These are phyloP conservation scores for Tolmerus cingulatus DNA, from an alignment of 2,888 invertebrate genomes.

Conservation along the genomic window DNA sequence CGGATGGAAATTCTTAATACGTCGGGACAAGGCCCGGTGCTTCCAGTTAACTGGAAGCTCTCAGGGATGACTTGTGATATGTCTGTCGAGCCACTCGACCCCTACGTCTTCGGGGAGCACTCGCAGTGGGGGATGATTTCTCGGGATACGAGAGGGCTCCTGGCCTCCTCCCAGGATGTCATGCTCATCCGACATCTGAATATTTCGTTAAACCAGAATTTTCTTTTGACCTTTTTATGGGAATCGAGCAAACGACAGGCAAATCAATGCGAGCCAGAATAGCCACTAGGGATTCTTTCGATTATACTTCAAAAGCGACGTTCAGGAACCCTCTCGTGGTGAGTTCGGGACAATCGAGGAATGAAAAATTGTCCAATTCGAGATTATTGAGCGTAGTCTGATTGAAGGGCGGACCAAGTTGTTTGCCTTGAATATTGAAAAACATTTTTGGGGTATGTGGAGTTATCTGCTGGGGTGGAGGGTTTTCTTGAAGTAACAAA, in stretches of 20 bases:
- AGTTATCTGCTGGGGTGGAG: background rate
- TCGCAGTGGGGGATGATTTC: background rate
- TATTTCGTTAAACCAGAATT: conserved; percentile 9
- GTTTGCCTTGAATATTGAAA: background rate
- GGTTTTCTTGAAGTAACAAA: background rate
- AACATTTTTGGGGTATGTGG: background rate
- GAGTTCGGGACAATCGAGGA: background rate
- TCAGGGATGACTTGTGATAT: conserved; percentile 21
- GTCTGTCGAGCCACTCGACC: background rate
- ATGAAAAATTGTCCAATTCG: background rate
- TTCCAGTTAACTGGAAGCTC: background rate
- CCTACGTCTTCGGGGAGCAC: background rate
- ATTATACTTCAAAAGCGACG: conserved; percentile 2
- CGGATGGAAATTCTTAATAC: conserved; percentile 14
- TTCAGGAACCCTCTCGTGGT: background rate
- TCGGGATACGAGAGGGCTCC: background rate
- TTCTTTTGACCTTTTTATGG: conserved; percentile 3
- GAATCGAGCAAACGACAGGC: background rate
- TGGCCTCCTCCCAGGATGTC: background rate
- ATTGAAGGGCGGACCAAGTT: background rate
- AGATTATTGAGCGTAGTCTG: background rate
- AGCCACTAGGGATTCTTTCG: background rate
- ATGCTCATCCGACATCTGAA: background rate
- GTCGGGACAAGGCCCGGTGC: background rate
- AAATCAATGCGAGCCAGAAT: conserved; percentile 1